Evolutionary conservation across 2,113 vertebrate genomes (phyloP).

Genomic region (Ceuthmochares aereus): DNA sequence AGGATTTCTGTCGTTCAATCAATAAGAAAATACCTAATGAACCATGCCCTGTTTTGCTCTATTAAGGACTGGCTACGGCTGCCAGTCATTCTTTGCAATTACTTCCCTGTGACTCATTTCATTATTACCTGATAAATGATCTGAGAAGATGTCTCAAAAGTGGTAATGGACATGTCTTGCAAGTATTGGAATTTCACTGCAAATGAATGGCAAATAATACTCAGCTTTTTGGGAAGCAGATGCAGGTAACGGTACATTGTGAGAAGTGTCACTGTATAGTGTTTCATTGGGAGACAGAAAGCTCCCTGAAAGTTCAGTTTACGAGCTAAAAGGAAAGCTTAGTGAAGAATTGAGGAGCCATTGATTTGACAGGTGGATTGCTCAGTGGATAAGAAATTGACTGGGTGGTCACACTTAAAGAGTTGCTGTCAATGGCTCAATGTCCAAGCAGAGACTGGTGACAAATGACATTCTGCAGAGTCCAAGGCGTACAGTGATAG

Average conservation of each 20-base stretch:
- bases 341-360: background rate
- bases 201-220: background rate
- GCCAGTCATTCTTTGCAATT: background rate
- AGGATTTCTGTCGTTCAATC: background rate
- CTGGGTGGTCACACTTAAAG: too few species aligned
- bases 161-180: background rate
- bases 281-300: background rate
- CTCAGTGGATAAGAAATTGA: too few species aligned
- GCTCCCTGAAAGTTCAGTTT: background rate
- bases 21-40: background rate
- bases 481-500: too few species aligned
- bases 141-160: background rate
- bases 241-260: background rate
- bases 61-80: background rate
- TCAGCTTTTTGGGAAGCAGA: background rate
- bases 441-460: too few species aligned
- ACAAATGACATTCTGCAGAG: too few species aligned
- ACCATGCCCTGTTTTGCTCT: background rate
- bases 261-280: background rate
- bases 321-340: background rate
- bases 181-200: background rate
- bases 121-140: background rate
- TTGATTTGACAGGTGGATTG: too few species aligned
- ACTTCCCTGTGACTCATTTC: background rate
- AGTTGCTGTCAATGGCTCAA: too few species aligned